A percentile compares a stretch with the other conserved stretches of the same genome.
These are phyloP conservation scores for Dolichopus griseipennis DNA, from an alignment of 2,888 invertebrate species.

Conservation along the genomic window DNA sequence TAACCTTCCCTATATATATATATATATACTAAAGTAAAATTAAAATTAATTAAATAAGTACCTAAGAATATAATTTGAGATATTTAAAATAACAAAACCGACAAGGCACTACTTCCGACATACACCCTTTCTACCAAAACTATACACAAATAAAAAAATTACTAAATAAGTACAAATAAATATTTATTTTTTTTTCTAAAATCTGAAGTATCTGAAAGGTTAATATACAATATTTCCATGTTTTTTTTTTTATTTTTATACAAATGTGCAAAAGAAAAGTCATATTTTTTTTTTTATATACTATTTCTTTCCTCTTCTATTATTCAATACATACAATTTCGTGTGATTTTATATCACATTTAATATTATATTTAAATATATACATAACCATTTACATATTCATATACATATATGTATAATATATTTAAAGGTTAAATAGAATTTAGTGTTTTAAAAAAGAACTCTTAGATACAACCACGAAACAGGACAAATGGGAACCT, in stretches of 20 bases:
- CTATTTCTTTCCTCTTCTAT: not conserved
- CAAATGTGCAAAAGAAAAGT: not conserved
- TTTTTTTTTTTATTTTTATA: not conserved
- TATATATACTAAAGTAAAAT: no score
- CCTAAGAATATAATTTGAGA: no score
- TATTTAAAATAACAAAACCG: no score
- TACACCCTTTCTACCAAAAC: no score
- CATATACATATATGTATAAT: not conserved
- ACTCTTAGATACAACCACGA: no score
- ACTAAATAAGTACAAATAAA: no score
- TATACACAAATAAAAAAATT: no score
- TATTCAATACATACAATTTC: not conserved
- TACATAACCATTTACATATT: not conserved
- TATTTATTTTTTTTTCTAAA: no score
- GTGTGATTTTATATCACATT: not conserved
- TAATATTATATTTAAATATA: not conserved
- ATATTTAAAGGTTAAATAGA: not conserved
- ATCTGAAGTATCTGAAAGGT: no score
- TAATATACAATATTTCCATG: not conserved
- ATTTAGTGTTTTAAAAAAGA: not conserved
- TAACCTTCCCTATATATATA: no score
- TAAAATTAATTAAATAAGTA: no score
- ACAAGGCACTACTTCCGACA: no score
- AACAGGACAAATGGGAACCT: not conserved
- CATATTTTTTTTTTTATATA: not conserved